Conservation (phyloP, 2,888 invertebrate genomes). For the Agrochola lychnidis region DNA sequence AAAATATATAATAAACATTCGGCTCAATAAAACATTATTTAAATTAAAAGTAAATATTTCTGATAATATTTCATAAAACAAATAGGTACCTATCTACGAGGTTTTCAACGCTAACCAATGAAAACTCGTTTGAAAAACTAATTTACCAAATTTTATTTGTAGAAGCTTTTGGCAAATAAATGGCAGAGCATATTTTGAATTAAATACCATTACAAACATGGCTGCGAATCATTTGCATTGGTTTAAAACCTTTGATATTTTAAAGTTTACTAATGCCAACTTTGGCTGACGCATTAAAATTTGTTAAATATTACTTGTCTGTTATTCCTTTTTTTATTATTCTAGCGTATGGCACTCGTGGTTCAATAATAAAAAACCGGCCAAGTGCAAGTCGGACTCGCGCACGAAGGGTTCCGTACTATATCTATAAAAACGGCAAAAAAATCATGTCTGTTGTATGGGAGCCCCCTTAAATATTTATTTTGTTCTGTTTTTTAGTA, state of each 20-base stretch:
- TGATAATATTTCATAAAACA: not conserved
- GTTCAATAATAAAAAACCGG: no score
- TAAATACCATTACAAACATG: not conserved
- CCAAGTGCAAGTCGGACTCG: no score
- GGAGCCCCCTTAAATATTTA: no score
- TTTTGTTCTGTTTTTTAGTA: no score
- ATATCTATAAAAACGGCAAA: no score
- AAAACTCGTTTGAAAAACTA: no score
- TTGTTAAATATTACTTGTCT: no score
- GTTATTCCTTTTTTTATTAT: no score
- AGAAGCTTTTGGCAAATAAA: slow-evolving; percentile 1
- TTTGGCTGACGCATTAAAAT: no score
- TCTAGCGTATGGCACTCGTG: no score
- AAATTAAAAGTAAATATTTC: not conserved
- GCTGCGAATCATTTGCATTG: not conserved
- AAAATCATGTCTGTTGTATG: no score
- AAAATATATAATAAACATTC: not conserved
- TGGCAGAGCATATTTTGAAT: not conserved
- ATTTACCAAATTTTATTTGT: not conserved
- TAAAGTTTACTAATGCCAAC: not conserved
- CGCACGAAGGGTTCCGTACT: no score
- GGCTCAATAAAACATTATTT: not conserved
- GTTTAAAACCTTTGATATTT: not conserved
- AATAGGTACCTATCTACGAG: not conserved
- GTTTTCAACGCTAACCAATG: not conserved